phyloP scores from a whole-genome alignment of 2,797 vertebrate genomes.

The Helostoma temminkii region DNA sequence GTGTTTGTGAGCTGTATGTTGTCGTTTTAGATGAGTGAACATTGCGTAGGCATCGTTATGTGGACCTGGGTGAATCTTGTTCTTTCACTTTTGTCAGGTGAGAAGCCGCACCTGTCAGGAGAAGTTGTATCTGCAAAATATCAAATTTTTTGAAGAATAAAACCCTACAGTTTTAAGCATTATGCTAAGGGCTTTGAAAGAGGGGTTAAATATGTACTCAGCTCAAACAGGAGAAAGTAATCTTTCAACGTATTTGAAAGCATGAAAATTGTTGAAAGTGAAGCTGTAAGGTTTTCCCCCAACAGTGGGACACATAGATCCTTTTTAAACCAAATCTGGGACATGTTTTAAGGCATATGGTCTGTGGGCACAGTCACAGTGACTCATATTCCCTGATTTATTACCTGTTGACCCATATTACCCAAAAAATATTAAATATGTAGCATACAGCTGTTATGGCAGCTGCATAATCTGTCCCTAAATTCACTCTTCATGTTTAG shows the following conservation, averaged over 20 bases:
- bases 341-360: constrained; percentile 12
- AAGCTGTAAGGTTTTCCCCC: constrained; percentile 48
- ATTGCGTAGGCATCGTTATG: constrained; percentile 21
- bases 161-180: constrained; percentile 22
- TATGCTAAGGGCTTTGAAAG: constrained; percentile 49
- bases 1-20: constrained; percentile 49
- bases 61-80: constrained; percentile 29
- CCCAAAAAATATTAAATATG: neutral
- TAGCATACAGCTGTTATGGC: neutral
- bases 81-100: constrained; percentile 37
- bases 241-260: constrained; percentile 64
- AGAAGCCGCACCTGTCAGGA: constrained; percentile 48
- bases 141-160: neutral
- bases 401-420: neutral
- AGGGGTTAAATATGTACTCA: constrained; percentile 54
- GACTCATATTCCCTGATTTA: neutral
- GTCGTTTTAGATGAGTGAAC: constrained; percentile 36
- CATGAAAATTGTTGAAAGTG: constrained; percentile 53
- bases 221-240: constrained; percentile 51
- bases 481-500: neutral
- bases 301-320: constrained; percentile 30
- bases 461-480: neutral
- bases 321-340: constrained; percentile 30
- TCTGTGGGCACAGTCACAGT: neutral
- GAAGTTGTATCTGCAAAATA: constrained; percentile 31